Conservation (phyloP, 2,888 invertebrate species). For the Diarsia rubi region DNA sequence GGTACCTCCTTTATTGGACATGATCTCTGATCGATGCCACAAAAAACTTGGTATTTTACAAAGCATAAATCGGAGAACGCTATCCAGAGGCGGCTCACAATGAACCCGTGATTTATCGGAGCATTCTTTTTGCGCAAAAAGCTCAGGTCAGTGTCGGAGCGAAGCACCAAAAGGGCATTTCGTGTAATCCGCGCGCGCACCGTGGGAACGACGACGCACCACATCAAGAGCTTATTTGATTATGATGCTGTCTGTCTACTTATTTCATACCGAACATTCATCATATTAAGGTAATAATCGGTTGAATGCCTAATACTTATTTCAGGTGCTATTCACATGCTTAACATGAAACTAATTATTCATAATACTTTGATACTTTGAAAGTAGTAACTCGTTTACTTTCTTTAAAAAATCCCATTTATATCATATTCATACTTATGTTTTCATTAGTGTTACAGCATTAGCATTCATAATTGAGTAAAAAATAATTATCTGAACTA, state of each 20-base stretch:
- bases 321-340: neutral
- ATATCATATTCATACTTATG: neutral
- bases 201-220: slow-evolving; percentile 84
- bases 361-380: too few relatives aligned
- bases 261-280: slow-evolving; percentile 33
- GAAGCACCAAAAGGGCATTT: slow-evolving; percentile 90
- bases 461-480: neutral
- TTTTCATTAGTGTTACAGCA: neutral
- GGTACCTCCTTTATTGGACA: slow-evolving; percentile 86
- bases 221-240: slow-evolving; percentile 62
- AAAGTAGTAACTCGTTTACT: neutral
- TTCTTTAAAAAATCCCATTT: neutral
- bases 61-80: slow-evolving; percentile 83
- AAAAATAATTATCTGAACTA: neutral
- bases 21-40: slow-evolving; percentile 81
- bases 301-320: too few relatives aligned
- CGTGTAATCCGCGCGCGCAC: slow-evolving; percentile 85
- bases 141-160: slow-evolving; percentile 87
- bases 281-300: slow-evolving; percentile 14
- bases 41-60: slow-evolving; percentile 82
- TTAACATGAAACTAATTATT: neutral
- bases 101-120: slow-evolving; percentile 88
- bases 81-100: slow-evolving; percentile 84
- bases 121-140: slow-evolving; percentile 89
- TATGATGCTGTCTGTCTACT: slow-evolving; percentile 40